Evolutionary conservation across 2,888 invertebrate genomes (phyloP).

Genomic region (Chaitophorus viminalis): DNA sequence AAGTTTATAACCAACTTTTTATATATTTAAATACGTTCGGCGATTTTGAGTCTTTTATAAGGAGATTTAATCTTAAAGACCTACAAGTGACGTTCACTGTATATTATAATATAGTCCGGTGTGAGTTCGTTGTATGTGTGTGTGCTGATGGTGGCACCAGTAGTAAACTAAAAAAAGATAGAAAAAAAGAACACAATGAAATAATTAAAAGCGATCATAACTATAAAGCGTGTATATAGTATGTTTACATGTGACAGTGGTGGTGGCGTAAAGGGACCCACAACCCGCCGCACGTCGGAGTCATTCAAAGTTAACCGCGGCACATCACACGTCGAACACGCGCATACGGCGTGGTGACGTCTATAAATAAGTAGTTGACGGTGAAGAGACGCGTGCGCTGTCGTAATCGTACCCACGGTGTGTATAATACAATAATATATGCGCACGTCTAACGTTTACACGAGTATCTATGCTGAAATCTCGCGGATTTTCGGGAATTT

Average conservation of each 20-base stretch:
- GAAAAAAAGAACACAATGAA: neutral
- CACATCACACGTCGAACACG: constrained; percentile 12
- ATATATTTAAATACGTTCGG: no score
- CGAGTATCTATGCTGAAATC: no score
- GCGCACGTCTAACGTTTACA: no score
- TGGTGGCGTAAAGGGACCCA: neutral
- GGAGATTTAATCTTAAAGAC: no score
- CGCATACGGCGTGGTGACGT: neutral
- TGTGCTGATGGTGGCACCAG: neutral
- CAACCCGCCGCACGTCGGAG: neutral
- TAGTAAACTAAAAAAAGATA: neutral
- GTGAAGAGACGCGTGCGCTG: neutral
- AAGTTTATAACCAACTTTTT: no score
- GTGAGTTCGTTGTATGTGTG: neutral
- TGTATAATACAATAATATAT: neutral
- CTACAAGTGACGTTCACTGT: no score
- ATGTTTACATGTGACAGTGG: neutral
- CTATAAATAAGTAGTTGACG: constrained; percentile 38
- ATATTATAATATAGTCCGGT: neutral
- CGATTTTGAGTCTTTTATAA: no score
- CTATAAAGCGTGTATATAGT: neutral
- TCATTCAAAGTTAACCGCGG: constrained; percentile 23
- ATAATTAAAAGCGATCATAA: constrained; percentile 9
- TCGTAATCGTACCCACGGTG: neutral
- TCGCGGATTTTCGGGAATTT: no score